phyloP scores from a whole-genome alignment of 1,140 invertebrate species.

The Adoxophyes honmai region DNA sequence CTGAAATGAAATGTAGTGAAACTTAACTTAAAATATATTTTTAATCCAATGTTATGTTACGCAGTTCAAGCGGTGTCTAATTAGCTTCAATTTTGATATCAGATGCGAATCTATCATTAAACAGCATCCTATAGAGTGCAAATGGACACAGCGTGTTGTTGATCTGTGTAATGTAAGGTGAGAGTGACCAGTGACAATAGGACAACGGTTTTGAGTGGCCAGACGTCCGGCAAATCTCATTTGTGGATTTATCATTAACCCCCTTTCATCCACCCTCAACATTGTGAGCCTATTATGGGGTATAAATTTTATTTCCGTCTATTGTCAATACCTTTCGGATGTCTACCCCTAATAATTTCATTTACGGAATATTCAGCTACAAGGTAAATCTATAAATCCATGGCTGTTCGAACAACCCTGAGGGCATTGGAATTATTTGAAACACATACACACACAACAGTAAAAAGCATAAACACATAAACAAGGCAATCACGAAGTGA shows the following conservation, averaged over 20 bases:
- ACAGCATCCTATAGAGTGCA: slow-evolving; percentile 39
- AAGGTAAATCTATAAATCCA: slow-evolving; percentile 4
- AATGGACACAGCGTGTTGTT: slow-evolving; percentile 36
- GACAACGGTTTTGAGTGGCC: slow-evolving; percentile 65
- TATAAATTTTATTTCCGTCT: slow-evolving; percentile 67
- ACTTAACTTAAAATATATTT: too few species aligned
- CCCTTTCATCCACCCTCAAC: slow-evolving; percentile 68
- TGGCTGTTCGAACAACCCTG: not conserved
- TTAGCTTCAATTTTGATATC: not conserved
- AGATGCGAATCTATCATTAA: not conserved
- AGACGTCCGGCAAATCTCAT: slow-evolving; percentile 74
- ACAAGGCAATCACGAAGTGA: slow-evolving; percentile 38
- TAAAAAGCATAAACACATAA: slow-evolving; percentile 19
- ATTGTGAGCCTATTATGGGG: slow-evolving; percentile 63
- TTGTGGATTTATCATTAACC: slow-evolving; percentile 77
- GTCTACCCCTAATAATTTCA: slow-evolving; percentile 50
- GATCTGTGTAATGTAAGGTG: slow-evolving; percentile 67
- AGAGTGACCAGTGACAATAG: slow-evolving; percentile 67
- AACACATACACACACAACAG: slow-evolving; percentile 6
- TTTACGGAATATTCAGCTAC: slow-evolving; percentile 20
- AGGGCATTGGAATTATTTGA: slow-evolving; percentile 9
- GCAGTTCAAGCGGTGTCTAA: not conserved
- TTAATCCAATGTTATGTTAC: too few species aligned
- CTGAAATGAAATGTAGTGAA: too few species aligned
- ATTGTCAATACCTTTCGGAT: slow-evolving; percentile 53